These are phyloP conservation scores for Trachurus trachurus DNA, from an alignment of 2,797 vertebrate species.

Conservation along the genomic window DNA sequence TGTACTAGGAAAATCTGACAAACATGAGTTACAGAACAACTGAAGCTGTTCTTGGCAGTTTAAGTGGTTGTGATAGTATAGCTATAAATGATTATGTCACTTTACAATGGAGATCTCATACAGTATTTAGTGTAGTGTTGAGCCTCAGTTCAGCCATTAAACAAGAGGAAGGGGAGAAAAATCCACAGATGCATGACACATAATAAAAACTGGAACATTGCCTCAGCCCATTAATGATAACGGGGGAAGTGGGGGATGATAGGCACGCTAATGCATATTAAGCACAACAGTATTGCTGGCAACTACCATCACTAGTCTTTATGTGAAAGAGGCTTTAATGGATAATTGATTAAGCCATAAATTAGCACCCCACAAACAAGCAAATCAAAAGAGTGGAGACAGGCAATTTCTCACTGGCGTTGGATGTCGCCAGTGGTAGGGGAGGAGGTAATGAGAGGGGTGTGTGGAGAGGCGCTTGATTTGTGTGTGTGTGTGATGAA, in stretches of 20 bases:
- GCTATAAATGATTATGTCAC: conserved; percentile 27
- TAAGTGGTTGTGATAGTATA: conserved; percentile 10
- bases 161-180: conserved; percentile 55
- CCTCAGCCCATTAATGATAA: conserved; percentile 71
- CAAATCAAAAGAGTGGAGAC: conserved; percentile 76
- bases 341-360: conserved; percentile 84
- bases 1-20: background rate
- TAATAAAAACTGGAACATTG: conserved; percentile 74
- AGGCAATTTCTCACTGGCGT: conserved; percentile 60
- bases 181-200: conserved; percentile 67
- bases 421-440: conserved; percentile 33
- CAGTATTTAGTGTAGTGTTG: conserved; percentile 38
- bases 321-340: conserved; percentile 80
- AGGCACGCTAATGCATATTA: conserved; percentile 77
- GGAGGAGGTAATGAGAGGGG: conserved; percentile 28
- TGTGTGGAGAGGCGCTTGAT: conserved; percentile 47
- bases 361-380: conserved; percentile 80
- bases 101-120: conserved; percentile 36
- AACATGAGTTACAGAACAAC: background rate
- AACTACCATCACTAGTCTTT: conserved; percentile 69
- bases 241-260: conserved; percentile 71
- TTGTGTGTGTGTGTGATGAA: conserved; percentile 27
- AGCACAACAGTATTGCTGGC: conserved; percentile 75
- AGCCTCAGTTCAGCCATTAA: conserved; percentile 49
- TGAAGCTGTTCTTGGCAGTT: conserved; percentile 16